Evolutionary conservation across 2,797 vertebrate genomes (phyloP).

Genomic region (Myripristis jacobus): DNA sequence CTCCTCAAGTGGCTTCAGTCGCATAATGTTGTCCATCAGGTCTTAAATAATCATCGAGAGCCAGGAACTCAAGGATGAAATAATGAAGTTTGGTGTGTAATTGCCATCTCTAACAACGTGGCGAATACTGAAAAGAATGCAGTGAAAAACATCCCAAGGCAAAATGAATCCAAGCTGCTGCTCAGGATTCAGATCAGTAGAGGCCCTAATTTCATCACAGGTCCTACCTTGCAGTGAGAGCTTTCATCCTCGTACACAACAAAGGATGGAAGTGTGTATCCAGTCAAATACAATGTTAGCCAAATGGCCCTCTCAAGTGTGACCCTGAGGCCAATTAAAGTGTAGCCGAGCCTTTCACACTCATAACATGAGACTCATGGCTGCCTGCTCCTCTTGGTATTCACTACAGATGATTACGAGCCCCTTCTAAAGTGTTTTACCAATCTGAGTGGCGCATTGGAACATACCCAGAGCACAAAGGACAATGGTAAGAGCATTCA

Average conservation of each 20-base stretch:
- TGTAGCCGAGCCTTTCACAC: neutral
- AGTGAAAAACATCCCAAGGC: neutral
- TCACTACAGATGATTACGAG: neutral
- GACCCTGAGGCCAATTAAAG: neutral
- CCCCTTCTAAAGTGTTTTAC: neutral
- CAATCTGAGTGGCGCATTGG: neutral
- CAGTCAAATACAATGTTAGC: neutral
- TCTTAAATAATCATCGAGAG: neutral
- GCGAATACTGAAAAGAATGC: neutral
- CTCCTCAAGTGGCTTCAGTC: neutral
- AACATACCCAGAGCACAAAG: neutral
- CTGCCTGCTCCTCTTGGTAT: neutral
- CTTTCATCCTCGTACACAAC: neutral
- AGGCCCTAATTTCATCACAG: neutral
- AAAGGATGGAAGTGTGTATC: neutral
- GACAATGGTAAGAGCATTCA: neutral
- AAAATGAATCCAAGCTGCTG: neutral
- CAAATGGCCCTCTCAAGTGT: neutral
- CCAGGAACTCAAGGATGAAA: neutral
- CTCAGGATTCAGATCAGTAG: neutral
- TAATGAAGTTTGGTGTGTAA: neutral
- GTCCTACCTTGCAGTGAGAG: neutral
- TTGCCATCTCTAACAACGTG: neutral
- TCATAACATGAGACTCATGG: neutral
- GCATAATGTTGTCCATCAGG: neutral